Evolutionary conservation across 2,888 invertebrate species (phyloP).

Genomic region (Tillus elongatus): DNA sequence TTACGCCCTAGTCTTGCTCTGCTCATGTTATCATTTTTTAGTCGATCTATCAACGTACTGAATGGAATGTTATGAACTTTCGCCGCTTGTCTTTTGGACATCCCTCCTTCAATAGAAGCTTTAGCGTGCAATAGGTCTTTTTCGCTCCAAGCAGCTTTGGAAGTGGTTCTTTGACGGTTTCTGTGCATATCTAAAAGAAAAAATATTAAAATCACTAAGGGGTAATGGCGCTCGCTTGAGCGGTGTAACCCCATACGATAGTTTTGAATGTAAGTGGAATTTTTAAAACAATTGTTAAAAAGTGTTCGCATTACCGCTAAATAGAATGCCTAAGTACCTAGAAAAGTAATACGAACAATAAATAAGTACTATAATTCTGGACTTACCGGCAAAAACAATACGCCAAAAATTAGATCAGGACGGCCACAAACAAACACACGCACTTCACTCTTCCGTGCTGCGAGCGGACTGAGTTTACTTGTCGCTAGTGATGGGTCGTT

Average conservation of each 20-base stretch:
- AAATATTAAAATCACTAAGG: constrained; percentile 13
- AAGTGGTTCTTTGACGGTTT: constrained; percentile 19
- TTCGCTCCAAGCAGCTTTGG: constrained; percentile 15
- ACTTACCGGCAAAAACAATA: constrained; percentile 13
- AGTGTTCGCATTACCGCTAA: constrained; percentile 5
- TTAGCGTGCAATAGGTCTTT: no score
- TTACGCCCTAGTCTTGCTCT: constrained; percentile 17
- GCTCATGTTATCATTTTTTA: constrained; percentile 18
- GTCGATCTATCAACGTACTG: no score
- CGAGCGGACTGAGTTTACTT: no score
- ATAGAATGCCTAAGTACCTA: no score
- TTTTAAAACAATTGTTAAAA: constrained; percentile 4
- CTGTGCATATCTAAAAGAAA: constrained; percentile 17
- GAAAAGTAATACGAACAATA: no score
- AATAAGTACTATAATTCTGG: constrained; percentile 13
- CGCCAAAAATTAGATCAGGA: constrained; percentile 16
- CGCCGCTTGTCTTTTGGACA: constrained; percentile 17
- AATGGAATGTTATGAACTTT: constrained; percentile 18
- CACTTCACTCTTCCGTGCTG: no score
- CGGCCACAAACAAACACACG: no score
- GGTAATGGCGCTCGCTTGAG: constrained; percentile 17
- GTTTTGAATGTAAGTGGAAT: constrained; percentile 10
- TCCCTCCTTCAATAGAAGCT: no score
- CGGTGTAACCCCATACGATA: constrained; percentile 9
- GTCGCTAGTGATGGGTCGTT: no score